phyloP scores from a whole-genome alignment of 2,797 vertebrate genomes.

The Geotrypetes seraphini region DNA sequence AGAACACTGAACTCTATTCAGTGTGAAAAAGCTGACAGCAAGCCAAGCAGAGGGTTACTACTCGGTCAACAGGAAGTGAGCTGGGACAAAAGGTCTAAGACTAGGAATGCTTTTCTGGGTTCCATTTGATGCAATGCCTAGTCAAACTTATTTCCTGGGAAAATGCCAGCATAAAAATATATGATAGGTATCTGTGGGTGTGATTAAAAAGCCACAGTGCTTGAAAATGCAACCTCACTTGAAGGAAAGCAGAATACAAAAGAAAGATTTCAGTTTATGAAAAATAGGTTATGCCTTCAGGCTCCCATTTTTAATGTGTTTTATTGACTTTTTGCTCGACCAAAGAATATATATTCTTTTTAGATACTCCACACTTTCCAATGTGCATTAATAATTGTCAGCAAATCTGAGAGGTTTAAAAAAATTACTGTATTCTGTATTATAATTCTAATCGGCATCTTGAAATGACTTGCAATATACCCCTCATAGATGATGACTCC shows the following conservation, averaged over 20 bases:
- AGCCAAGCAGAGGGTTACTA: constrained; percentile 45
- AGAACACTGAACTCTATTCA: constrained; percentile 48
- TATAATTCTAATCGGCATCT: constrained; percentile 14
- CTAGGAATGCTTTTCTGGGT: constrained; percentile 53
- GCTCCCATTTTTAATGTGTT: constrained; percentile 14
- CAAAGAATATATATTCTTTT: constrained; percentile 21
- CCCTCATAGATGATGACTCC: constrained; percentile 3
- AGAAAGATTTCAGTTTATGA: constrained; percentile 3
- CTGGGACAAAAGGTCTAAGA: constrained; percentile 70
- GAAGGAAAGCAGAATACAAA: constrained; percentile 6
- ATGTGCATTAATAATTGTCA: constrained; percentile 1
- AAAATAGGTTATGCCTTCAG: constrained; percentile 1
- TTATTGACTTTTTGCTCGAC: constrained; percentile 16
- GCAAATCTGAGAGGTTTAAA: constrained; percentile 1
- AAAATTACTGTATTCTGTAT: constrained; percentile 14
- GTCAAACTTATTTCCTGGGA: constrained; percentile 38
- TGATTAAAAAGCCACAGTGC: constrained; percentile 33
- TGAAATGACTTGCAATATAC: constrained; percentile 6
- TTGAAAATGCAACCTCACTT: constrained; percentile 25
- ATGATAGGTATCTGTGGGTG: constrained; percentile 21
- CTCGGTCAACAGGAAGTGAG: constrained; percentile 70
- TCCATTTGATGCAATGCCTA: constrained; percentile 51
- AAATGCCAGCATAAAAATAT: constrained; percentile 35
- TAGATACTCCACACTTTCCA: constrained; percentile 3
- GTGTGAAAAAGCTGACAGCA: constrained; percentile 46